phyloP scores from a whole-genome alignment of 2,888 invertebrate genomes.

The Agapostemon virescens region DNA sequence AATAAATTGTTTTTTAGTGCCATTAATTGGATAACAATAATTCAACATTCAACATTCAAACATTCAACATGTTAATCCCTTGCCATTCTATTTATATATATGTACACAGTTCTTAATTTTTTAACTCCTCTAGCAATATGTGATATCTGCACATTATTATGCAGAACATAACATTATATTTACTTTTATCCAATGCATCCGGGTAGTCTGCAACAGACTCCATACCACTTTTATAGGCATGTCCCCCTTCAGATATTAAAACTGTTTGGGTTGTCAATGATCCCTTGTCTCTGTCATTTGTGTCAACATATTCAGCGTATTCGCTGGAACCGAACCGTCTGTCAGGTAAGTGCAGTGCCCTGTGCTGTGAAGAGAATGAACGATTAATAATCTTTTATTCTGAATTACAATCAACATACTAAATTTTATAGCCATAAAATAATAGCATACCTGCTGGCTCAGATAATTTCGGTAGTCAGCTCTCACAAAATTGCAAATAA shows the following conservation, averaged over 20 bases:
- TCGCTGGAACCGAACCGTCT: conserved; percentile 65
- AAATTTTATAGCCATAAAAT: not conserved
- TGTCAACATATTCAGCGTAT: conserved; percentile 70
- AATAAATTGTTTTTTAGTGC: too few relatives aligned
- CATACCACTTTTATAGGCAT: conserved; percentile 20
- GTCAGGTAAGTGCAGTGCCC: conserved; percentile 59
- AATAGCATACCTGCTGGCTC: conserved; percentile 61
- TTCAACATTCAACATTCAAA: too few relatives aligned
- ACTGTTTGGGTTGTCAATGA: conserved; percentile 57
- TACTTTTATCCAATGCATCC: conserved; percentile 71
- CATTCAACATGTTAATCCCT: too few relatives aligned
- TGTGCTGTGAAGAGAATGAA: conserved; percentile 36
- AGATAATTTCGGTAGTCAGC: conserved; percentile 53
- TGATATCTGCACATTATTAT: not conserved
- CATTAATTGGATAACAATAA: too few relatives aligned
- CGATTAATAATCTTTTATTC: not conserved
- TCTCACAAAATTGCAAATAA: conserved; percentile 40
- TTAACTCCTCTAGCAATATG: not conserved
- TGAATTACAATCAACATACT: not conserved
- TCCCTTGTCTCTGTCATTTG: conserved; percentile 68
- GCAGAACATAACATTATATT: conserved; percentile 31
- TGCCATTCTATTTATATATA: too few relatives aligned
- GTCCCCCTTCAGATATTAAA: conserved; percentile 41
- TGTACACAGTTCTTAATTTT: not conserved
- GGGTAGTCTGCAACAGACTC: conserved; percentile 35